A percentile compares a stretch with the other conserved stretches of the same genome.
Evolutionary conservation across 2,797 vertebrate species (phyloP).

Genomic region (Neosalanx taihuensis): DNA sequence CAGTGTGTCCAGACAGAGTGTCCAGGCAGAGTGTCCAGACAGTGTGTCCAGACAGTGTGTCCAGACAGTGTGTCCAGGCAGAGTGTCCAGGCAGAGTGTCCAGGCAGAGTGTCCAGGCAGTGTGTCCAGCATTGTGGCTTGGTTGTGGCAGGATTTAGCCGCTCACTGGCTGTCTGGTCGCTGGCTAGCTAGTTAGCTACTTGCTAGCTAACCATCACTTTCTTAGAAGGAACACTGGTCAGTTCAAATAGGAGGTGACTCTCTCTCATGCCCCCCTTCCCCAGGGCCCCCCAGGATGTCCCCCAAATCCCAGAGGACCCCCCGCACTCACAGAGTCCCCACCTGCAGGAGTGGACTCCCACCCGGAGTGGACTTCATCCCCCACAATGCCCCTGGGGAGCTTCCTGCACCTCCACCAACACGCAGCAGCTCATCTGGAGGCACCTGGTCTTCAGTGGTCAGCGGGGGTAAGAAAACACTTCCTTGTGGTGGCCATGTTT

Average conservation of each 20-base stretch:
- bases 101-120: too few species aligned
- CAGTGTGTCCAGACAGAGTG: too few species aligned
- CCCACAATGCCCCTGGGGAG: slow-evolving; percentile 87
- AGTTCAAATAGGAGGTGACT: neutral
- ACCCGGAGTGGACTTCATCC: slow-evolving; percentile 87
- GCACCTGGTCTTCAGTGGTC: slow-evolving; percentile 98
- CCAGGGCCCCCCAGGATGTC: slow-evolving; percentile 98
- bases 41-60: too few species aligned
- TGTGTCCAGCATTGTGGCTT: too few species aligned
- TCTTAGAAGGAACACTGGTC: too few species aligned
- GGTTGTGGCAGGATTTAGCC: too few species aligned
- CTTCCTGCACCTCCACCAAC: slow-evolving; percentile 78
- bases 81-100: too few species aligned
- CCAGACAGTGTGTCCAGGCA: too few species aligned
- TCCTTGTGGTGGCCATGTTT: neutral
- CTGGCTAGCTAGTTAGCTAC: too few species aligned
- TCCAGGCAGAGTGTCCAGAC: too few species aligned
- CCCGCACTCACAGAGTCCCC: slow-evolving; percentile 90
- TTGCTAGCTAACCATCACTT: too few species aligned
- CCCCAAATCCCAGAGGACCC: slow-evolving; percentile 95
- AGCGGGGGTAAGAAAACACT: slow-evolving; percentile 86
- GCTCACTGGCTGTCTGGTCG: too few species aligned
- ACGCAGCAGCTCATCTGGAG: slow-evolving; percentile 87
- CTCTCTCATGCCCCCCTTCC: neutral
- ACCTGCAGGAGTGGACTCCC: slow-evolving; percentile 86